Percentiles rank a stretch among this genome's conserved stretches.
Conservation (phyloP, 2,888 invertebrate genomes). For the Pteria penguin region DNA sequence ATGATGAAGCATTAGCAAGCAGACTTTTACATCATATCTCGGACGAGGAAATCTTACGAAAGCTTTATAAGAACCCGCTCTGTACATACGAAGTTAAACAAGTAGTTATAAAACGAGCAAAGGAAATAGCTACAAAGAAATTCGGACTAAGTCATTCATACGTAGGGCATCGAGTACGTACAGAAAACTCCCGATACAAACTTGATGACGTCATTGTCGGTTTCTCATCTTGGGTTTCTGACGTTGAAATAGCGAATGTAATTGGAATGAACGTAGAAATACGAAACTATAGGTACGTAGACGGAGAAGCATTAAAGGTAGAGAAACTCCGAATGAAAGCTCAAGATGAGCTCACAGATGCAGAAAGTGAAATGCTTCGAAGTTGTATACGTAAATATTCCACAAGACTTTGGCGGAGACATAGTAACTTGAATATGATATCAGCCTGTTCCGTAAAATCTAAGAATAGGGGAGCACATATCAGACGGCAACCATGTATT, state of each 20-base stretch:
- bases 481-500: background rate
- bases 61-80: background rate
- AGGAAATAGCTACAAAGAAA: background rate
- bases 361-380: background rate
- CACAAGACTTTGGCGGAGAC: background rate
- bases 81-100: background rate
- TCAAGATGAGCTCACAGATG: background rate
- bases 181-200: background rate
- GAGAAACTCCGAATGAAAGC: background rate
- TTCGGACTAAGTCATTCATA: background rate
- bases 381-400: background rate
- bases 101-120: background rate
- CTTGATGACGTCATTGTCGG: background rate
- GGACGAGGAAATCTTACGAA: background rate
- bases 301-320: background rate
- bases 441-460: background rate
- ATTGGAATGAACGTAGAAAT: background rate
- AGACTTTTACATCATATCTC: background rate
- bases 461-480: background rate
- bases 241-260: background rate
- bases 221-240: background rate
- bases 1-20: background rate
- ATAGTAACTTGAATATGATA: background rate
- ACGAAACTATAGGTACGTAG: background rate
- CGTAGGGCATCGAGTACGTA: background rate